These are phyloP conservation scores for Junco hyemalis DNA, from an alignment of 2,113 vertebrate genomes.

Conservation along the genomic window DNA sequence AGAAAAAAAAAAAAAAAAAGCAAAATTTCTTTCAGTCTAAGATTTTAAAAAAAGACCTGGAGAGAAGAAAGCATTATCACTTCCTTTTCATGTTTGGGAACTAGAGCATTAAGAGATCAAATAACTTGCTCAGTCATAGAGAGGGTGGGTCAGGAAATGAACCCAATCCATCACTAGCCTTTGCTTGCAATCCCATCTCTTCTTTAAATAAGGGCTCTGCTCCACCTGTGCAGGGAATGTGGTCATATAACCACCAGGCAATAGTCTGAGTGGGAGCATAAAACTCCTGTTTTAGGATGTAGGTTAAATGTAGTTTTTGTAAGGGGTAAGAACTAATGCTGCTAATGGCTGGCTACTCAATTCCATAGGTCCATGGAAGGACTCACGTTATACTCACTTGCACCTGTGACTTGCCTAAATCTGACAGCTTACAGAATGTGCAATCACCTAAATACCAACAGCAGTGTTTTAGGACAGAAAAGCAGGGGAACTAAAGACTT, in stretches of 20 bases:
- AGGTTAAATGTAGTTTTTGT: neutral
- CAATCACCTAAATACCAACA: neutral
- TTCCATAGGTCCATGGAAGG: neutral
- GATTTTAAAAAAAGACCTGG: neutral
- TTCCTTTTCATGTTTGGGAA: neutral
- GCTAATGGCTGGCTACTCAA: neutral
- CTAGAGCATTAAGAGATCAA: conserved; percentile 49
- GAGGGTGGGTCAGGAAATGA: conserved; percentile 25
- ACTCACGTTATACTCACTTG: neutral
- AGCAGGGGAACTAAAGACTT: neutral
- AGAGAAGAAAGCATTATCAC: conserved; percentile 40
- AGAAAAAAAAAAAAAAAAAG: neutral
- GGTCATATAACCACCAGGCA: neutral
- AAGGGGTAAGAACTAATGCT: neutral
- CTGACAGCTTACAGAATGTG: neutral
- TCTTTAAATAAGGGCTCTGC: neutral
- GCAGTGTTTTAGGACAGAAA: neutral
- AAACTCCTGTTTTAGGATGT: neutral
- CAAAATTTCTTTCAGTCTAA: neutral
- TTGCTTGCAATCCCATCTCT: conserved; percentile 7
- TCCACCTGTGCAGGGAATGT: neutral
- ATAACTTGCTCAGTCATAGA: neutral
- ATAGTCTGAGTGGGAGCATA: neutral
- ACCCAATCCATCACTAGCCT: neutral
- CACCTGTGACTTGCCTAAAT: neutral